phyloP scores from a whole-genome alignment of 2,797 vertebrate species.

The Hyperoplus lanceolatus region DNA sequence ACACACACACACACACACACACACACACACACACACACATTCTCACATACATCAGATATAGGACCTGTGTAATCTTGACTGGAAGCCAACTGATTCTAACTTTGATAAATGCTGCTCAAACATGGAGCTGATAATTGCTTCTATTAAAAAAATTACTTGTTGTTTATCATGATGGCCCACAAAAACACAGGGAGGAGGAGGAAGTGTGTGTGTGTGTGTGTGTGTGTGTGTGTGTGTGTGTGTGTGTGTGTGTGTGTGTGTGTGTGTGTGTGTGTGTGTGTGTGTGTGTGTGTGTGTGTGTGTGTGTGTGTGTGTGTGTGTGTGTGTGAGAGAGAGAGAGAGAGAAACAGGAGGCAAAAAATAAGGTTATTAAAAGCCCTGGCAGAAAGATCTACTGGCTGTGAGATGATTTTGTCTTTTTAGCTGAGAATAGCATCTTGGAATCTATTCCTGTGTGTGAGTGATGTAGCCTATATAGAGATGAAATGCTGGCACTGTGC shows the following conservation, averaged over 20 bases:
- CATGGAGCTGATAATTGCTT: constrained; percentile 56
- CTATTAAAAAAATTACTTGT: constrained; percentile 73
- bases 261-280: not conserved
- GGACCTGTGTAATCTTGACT: constrained; percentile 35
- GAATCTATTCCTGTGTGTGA: constrained; percentile 70
- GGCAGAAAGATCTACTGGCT: constrained; percentile 41
- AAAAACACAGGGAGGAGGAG: constrained; percentile 18
- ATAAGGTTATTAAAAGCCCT: constrained; percentile 67
- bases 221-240: not conserved
- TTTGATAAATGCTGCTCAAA: constrained; percentile 53
- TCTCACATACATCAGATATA: not conserved
- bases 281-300: not conserved
- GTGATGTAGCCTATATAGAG: constrained; percentile 59
- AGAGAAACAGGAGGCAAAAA: constrained; percentile 30
- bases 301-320: not conserved
- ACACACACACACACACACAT: not conserved
- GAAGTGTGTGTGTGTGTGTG: not conserved
- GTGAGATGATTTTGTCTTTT: constrained; percentile 60
- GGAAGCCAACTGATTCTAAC: constrained; percentile 33
- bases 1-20: not conserved
- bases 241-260: not conserved
- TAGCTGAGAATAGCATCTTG: constrained; percentile 72
- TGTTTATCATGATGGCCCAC: constrained; percentile 58
- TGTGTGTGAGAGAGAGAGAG: not conserved
- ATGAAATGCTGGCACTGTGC: constrained; percentile 64